Conservation (phyloP, 2,888 invertebrate genomes). For the Acrocyrtus sp. region DNA sequence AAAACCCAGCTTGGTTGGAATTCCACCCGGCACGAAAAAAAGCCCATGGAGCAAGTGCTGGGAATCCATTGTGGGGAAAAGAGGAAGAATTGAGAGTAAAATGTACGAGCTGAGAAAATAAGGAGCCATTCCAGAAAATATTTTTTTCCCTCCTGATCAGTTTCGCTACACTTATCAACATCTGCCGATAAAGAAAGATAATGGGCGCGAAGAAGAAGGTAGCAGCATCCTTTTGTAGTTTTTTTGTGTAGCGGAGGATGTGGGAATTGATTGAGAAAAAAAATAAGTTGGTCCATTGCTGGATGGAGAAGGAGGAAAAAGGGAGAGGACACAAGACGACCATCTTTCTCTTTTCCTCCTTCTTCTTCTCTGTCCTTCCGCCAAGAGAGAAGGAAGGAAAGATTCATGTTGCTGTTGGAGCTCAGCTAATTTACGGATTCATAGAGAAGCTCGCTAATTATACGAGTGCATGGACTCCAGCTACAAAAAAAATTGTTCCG, state of each 20-base stretch:
- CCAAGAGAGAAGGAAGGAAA: too few relatives aligned
- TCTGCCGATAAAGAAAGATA: conserved; percentile 17
- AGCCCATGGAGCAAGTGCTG: not conserved
- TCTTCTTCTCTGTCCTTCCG: conserved; percentile 43
- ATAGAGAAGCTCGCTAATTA: conserved; percentile 58
- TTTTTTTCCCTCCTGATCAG: not conserved
- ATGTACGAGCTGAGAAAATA: not conserved
- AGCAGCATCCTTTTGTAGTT: too few relatives aligned
- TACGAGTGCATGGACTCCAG: too few relatives aligned
- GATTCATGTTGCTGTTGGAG: conserved; percentile 59
- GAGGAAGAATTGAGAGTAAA: not conserved
- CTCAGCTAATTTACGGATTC: conserved; percentile 62
- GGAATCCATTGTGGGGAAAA: not conserved
- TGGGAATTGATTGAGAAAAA: conserved; percentile 45
- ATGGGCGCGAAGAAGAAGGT: too few relatives aligned
- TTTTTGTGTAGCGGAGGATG: too few relatives aligned
- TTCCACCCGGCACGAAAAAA: not conserved
- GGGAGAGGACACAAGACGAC: conserved; percentile 7
- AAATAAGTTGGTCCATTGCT: too few relatives aligned
- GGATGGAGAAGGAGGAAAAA: conserved; percentile 41
- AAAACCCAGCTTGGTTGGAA: not conserved
- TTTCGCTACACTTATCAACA: not conserved
- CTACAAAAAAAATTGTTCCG: too few relatives aligned
- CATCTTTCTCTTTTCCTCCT: conserved; percentile 23
- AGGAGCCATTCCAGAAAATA: not conserved